These are phyloP conservation scores for Psix sp. DNA, from an alignment of 1,140 invertebrate genomes.

Conservation along the genomic window DNA sequence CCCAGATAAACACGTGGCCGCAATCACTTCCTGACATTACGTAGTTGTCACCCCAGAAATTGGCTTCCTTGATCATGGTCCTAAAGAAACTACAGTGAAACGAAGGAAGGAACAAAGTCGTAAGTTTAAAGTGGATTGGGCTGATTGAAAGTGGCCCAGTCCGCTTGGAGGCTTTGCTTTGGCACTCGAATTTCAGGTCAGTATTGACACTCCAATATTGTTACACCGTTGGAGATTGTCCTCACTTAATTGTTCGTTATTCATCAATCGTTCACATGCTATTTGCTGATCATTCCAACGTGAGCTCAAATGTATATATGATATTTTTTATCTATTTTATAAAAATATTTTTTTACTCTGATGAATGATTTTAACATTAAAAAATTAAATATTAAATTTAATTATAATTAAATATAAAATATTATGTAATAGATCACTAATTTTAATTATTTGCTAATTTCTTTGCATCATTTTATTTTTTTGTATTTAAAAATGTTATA, in stretches of 20 bases:
- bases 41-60: slow-evolving; percentile 90
- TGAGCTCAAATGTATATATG: slow-evolving; percentile 22
- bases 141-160: slow-evolving; percentile 71
- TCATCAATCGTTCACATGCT: slow-evolving; percentile 38
- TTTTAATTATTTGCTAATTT: no score
- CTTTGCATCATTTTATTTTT: no score
- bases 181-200: slow-evolving; percentile 46
- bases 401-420: no score
- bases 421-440: no score
- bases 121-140: slow-evolving; percentile 72
- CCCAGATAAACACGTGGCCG: slow-evolving; percentile 87
- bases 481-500: no score
- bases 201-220: slow-evolving; percentile 43
- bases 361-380: no score
- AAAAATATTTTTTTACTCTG: neutral
- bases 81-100: slow-evolving; percentile 79
- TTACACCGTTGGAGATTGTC: slow-evolving; percentile 40
- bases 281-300: slow-evolving; percentile 11
- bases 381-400: no score
- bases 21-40: slow-evolving; percentile 93
- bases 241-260: slow-evolving; percentile 44
- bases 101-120: slow-evolving; percentile 68
- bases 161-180: slow-evolving; percentile 72
- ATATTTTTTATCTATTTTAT: neutral
- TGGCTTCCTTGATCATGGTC: slow-evolving; percentile 93